Evolutionary conservation across 2,797 vertebrate species (phyloP).

Genomic region (Morus bassanus): DNA sequence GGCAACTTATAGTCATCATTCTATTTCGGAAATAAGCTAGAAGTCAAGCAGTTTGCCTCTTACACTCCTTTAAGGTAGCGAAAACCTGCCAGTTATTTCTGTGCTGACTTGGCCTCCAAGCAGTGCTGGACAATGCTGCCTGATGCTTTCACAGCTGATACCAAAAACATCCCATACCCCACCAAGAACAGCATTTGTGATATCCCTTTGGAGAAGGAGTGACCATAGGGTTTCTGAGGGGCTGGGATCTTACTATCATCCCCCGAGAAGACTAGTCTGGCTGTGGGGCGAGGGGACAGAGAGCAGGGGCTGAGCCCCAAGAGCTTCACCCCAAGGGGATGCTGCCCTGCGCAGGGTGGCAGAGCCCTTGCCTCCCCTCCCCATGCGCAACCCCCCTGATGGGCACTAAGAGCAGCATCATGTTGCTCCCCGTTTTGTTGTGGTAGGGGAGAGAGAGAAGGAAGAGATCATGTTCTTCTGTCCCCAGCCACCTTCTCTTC

Average conservation of each 20-base stretch:
- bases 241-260: background rate
- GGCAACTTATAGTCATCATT: background rate
- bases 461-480: background rate
- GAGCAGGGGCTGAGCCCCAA: background rate
- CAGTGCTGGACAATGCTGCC: background rate
- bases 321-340: background rate
- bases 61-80: background rate
- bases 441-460: background rate
- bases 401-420: background rate
- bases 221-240: background rate
- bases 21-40: slow-evolving; percentile 29
- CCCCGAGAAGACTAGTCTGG: background rate
- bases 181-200: background rate
- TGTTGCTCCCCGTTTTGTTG: background rate
- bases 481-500: background rate
- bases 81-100: background rate
- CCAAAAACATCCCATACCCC: background rate
- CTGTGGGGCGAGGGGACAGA: accelerated
- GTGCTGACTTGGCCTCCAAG: background rate
- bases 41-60: slow-evolving; percentile 20
- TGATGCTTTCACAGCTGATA: background rate
- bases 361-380: background rate
- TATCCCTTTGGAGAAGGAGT: background rate
- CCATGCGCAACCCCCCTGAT: no score
- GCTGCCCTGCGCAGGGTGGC: background rate